These are phyloP conservation scores for Ptilodon capucinus DNA, from an alignment of 2,888 invertebrate genomes.

Conservation along the genomic window DNA sequence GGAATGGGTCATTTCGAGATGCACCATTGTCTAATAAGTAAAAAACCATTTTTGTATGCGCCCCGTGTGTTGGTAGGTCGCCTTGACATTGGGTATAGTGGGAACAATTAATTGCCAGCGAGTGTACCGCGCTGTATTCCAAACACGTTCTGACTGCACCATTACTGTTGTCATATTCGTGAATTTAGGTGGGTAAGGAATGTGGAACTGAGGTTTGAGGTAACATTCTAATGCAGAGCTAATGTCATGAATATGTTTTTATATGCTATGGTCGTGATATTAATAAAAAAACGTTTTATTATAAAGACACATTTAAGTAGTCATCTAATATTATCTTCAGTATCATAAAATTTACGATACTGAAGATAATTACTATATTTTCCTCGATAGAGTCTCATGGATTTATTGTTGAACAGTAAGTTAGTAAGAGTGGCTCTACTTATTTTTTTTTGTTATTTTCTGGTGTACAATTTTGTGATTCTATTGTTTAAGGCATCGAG, in stretches of 20 bases:
- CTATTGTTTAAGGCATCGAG: too few relatives aligned
- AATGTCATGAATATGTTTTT: background rate
- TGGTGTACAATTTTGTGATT: background rate
- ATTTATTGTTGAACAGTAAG: background rate
- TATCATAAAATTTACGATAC: too few relatives aligned
- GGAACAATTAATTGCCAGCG: conserved; percentile 21
- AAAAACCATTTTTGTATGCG: conserved; percentile 34
- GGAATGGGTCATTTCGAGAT: conserved; percentile 57
- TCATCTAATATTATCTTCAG: too few relatives aligned
- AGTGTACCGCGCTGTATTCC: conserved; percentile 17
- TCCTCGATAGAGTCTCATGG: background rate
- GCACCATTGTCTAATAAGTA: conserved; percentile 44
- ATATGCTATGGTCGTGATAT: background rate
- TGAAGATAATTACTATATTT: too few relatives aligned
- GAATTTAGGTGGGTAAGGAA: conserved; percentile 20
- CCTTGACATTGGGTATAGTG: conserved; percentile 30
- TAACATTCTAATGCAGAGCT: conserved; percentile 15
- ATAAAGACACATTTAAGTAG: too few relatives aligned
- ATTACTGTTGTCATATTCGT: conserved; percentile 26
- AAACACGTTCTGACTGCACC: conserved; percentile 21
- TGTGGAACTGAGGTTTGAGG: conserved; percentile 25
- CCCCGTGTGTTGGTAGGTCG: conserved; percentile 6
- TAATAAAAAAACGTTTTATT: background rate
- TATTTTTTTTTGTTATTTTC: background rate
- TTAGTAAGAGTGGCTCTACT: background rate